These are phyloP conservation scores for Myxocyprinus asiaticus DNA, from an alignment of 2,113 vertebrate genomes.

Conservation along the genomic window DNA sequence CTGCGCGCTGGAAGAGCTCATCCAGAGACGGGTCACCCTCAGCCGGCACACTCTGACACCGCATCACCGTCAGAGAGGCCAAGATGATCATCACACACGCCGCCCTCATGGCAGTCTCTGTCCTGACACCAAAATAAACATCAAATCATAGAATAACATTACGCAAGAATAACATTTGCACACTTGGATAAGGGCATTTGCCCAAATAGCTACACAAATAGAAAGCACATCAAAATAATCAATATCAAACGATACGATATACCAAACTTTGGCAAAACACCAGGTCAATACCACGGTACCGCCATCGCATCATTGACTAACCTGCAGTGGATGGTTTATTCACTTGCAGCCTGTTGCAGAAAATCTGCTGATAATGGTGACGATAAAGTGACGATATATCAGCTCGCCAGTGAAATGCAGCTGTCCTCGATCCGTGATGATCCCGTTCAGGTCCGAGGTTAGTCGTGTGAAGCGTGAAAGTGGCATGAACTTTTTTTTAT, in stretches of 20 bases:
- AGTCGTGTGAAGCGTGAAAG: constrained; percentile 63
- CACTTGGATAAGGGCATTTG: too few species aligned
- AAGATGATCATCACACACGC: constrained; percentile 70
- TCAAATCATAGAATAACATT: background rate
- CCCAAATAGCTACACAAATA: background rate
- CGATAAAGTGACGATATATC: background rate
- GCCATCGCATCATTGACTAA: background rate
- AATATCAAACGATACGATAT: background rate
- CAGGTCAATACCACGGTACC: too few species aligned
- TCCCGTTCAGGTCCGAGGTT: constrained; percentile 64
- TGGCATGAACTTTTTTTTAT: constrained; percentile 69
- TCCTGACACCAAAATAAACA: constrained; percentile 53
- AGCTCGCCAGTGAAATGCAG: background rate
- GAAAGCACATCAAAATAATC: background rate
- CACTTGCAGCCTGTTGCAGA: background rate
- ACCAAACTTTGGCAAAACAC: background rate
- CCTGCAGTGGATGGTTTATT: background rate
- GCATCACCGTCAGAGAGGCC: constrained; percentile 67
- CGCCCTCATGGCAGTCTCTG: constrained; percentile 73
- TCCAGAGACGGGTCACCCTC: constrained; percentile 66
- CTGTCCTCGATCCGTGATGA: constrained; percentile 46
- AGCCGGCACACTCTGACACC: constrained; percentile 66
- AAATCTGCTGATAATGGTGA: constrained; percentile 8
- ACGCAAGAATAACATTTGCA: too few species aligned
- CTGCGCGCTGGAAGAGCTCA: constrained; percentile 76